Percentiles rank a stretch among this genome's conserved stretches.
phyloP scores from a whole-genome alignment of 2,888 invertebrate genomes.

The Sericinus montela region DNA sequence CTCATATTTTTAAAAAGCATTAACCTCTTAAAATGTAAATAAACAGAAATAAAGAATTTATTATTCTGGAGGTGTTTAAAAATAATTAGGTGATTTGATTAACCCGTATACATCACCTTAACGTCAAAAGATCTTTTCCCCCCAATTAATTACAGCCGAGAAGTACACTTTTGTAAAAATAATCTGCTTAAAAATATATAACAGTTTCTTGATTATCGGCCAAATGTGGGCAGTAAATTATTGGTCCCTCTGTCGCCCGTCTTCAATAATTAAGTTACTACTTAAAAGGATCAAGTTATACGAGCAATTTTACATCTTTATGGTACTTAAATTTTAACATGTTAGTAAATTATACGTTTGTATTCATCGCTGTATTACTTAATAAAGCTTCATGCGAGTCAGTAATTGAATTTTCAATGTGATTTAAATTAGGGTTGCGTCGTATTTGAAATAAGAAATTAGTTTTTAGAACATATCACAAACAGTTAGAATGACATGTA shows the following conservation, averaged over 20 bases:
- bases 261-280: constrained; percentile 63
- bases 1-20: neutral
- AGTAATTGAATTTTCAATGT: constrained; percentile 5
- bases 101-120: constrained; percentile 63
- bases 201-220: constrained; percentile 59
- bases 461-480: too few species aligned
- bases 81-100: constrained; percentile 64
- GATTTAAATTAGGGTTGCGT: neutral
- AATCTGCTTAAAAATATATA: constrained; percentile 70
- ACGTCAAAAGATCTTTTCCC: constrained; percentile 56
- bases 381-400: neutral
- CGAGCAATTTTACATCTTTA: constrained; percentile 22
- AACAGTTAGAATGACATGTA: too few species aligned
- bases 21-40: neutral
- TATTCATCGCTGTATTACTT: neutral
- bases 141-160: constrained; percentile 58
- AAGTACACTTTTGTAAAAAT: constrained; percentile 57
- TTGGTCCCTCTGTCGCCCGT: constrained; percentile 32
- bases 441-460: neutral
- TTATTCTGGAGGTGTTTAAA: constrained; percentile 48
- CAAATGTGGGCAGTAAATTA: constrained; percentile 55
- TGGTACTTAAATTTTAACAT: constrained; percentile 16
- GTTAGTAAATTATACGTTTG: constrained; percentile 6
- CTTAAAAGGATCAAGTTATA: constrained; percentile 27
- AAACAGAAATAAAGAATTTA: neutral